Evolutionary conservation across 2,888 invertebrate species (phyloP), one percentile per base, ranked within the genome.

Genomic region (Papilio demoleus): DNA sequence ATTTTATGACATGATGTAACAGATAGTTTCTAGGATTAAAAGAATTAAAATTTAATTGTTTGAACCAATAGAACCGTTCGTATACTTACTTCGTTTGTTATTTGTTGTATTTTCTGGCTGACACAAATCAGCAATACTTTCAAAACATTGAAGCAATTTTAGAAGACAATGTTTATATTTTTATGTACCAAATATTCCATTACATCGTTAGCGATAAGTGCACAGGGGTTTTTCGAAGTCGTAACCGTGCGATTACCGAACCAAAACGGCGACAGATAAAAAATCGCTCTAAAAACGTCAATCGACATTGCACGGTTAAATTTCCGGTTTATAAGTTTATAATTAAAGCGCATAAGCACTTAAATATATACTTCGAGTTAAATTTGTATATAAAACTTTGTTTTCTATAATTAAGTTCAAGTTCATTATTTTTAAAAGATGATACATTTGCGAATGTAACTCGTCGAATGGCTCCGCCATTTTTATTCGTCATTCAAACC

Each of bases 401-500:
- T 12, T n/a, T n/a, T n/a, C n/a, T n/a, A n/a, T n/a, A n/a, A 36
- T 12, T 36, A 36, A 38, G 12, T 38, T 12, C 4, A 14, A 12
- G 1, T 14, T n/a, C 2, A 38, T 45, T 45, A 9, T 45, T 8
- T 9, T 9, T 6, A 9, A 17, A 9, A 45, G 17, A 19, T 45
- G 19, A 1, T 9, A 45, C 17, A 19, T 9, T 45, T 45, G 27
- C n/a, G 53, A 61, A 40, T 61, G 22, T 38, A 42, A 27, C 62
- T 38, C 36, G 56, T 47, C n/a, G 42, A 47, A 45, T 59, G 47
- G 31, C 63, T 17, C n/a, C 65, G 61, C 61, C 53, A 65, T 69
- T 61, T 69, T 65, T 69, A 60, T 69, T 65, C 59, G 61, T 56
- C 65, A 61, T 65, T 61, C 59, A 58, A 24, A 65, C n/a, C 65